A percentile compares a stretch with the other conserved stretches of the same genome.
phyloP scores from a whole-genome alignment of 2,888 invertebrate genomes.

The Kuschelorhynchus macadamiae region DNA sequence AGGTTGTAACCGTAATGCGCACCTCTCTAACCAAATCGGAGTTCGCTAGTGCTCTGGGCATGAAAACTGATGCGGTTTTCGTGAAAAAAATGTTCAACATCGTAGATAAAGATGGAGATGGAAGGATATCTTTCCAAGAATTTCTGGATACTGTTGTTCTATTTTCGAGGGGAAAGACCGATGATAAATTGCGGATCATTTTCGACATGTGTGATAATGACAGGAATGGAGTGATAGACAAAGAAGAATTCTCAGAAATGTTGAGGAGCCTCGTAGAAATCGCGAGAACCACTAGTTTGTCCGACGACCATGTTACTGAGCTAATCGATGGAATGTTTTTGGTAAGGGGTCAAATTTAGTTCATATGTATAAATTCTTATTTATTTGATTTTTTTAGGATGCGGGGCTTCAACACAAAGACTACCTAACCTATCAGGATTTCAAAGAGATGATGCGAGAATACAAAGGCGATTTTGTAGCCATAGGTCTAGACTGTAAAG shows the following conservation, averaged over 20 bases:
- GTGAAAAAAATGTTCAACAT: constrained; percentile 98
- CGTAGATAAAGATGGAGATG: constrained; percentile 94
- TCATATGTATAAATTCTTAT: neutral
- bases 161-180: constrained; percentile 93
- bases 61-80: constrained; percentile 95
- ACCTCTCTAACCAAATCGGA: constrained; percentile 93
- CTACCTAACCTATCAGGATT: constrained; percentile 90
- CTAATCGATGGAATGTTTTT: constrained; percentile 95
- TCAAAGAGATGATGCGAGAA: constrained; percentile 96
- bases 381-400: constrained; percentile 72
- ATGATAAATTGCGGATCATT: constrained; percentile 93
- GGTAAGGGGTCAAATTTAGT: constrained; percentile 66
- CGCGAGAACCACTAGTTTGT: constrained; percentile 90
- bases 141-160: constrained; percentile 94
- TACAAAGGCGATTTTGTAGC: constrained; percentile 96
- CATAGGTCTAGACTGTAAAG: constrained; percentile 94
- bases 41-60: constrained; percentile 95
- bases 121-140: constrained; percentile 94
- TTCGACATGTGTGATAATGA: constrained; percentile 99
- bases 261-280: constrained; percentile 93
- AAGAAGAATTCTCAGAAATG: constrained; percentile 94
- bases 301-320: constrained; percentile 92
- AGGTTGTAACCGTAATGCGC: constrained; percentile 93
- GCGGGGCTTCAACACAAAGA: constrained; percentile 93
- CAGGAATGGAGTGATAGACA: constrained; percentile 93